A percentile compares a stretch with the other conserved stretches of the same genome.
phyloP scores from a whole-genome alignment of 2,113 vertebrate species.

The Poecilia latipinna region DNA sequence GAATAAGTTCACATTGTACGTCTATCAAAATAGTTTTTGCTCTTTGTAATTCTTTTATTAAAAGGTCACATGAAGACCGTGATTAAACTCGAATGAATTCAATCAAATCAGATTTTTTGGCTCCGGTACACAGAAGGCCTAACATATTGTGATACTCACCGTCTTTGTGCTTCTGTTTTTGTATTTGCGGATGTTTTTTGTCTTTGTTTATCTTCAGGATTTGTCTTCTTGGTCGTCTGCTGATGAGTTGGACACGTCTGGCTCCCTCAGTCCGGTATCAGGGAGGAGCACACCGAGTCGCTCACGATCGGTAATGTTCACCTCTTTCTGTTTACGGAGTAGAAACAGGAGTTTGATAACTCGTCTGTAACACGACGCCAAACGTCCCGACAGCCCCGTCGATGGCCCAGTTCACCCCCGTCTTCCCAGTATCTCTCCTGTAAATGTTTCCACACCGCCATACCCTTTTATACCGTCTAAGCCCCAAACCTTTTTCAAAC shows the following conservation, averaged over 20 bases:
- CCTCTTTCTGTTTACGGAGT: constrained; percentile 27
- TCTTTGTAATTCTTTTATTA: background rate
- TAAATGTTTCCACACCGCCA: constrained; percentile 50
- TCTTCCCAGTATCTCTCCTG: constrained; percentile 62
- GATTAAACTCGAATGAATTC: background rate
- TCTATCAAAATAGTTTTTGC: background rate
- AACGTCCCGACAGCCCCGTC: constrained; percentile 47
- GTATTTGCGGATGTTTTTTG: background rate
- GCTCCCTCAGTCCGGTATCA: constrained; percentile 93
- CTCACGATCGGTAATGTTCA: constrained; percentile 89
- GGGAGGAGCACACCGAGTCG: constrained; percentile 92
- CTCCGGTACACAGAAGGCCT: background rate
- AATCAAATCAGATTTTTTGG: background rate
- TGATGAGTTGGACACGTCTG: constrained; percentile 94
- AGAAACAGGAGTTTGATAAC: constrained; percentile 49
- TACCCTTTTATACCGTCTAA: constrained; percentile 37
- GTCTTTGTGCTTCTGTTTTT: constrained; percentile 1
- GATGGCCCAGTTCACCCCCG: constrained; percentile 67
- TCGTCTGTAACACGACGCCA: constrained; percentile 32
- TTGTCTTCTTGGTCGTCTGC: constrained; percentile 96
- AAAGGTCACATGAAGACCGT: background rate
- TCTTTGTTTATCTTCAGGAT: constrained; percentile 78
- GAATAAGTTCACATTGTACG: background rate
- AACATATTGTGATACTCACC: background rate
- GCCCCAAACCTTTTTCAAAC: constrained; percentile 57